Base-by-base conservation (phyloP, 1,140 invertebrate species). In the Grapholita molesta region DNA sequence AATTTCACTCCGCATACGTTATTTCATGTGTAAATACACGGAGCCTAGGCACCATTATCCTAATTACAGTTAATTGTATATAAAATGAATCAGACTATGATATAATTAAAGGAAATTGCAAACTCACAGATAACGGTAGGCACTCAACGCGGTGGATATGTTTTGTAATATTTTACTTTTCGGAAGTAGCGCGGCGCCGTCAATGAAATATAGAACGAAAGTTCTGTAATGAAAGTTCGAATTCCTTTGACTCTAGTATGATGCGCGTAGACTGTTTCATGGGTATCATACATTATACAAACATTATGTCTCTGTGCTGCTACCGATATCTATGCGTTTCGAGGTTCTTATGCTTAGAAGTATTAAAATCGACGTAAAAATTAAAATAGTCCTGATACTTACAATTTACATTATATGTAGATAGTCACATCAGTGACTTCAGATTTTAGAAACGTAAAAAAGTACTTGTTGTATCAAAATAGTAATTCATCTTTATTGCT, bases 61-160 rank as follows among this genome's bases (percentile, higher is more conserved):
- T 61, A 61, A 30, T 61, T 61, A 61, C 24, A 61, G 24, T 25
- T 61, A 38, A 61, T 61, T 61, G 38, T 61, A 61, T 61, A 32
- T 18, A 61, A 61, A 61, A 61, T n/a, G n/a, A 28, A 61, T 30
- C 5, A 18, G n/a, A 15, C 6, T n/a, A 55, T 25, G 6, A 57
- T 28, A 61, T 1, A 15, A 61, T 30, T 61, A 61, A 4, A 28
- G 11, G 18, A 23, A 30, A 18, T n/a, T 61, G 15, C 7, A 48
- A 48, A 48, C 42, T 21, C 42, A 21, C 15, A 6, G 18, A 21
- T 48, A 21, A 21, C 8, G n/a, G 35, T 15, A 38, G 35, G 11
- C 32, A 33, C 32, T 33, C 6, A 8, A 33, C n/a, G n/a, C n/a
- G n/a, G n/a, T n/a, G n/a, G n/a, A n/a, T n/a, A n/a, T n/a, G n/a